Percentiles rank a stretch among this genome's conserved stretches.
Conservation (phyloP, 2,113 vertebrate species). For the Silurus glanis region DNA sequence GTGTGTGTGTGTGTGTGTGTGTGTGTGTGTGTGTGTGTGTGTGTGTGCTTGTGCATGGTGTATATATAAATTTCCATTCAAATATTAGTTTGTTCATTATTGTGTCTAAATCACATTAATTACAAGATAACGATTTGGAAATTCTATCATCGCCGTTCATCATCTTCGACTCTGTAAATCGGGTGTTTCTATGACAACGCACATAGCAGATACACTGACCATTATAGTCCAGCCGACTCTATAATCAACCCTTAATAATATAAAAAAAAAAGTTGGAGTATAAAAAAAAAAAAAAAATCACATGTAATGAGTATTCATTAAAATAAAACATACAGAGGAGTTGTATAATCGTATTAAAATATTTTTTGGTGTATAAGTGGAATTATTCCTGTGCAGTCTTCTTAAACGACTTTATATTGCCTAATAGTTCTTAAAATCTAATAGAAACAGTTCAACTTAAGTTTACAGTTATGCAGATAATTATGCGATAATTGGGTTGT, state of each 20-base stretch:
- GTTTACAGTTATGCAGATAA: too few relatives aligned
- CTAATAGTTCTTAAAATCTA: neutral
- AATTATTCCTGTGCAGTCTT: neutral
- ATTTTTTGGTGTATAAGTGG: neutral
- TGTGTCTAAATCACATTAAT: slow-evolving; percentile 24
- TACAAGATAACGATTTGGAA: neutral
- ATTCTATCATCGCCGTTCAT: slow-evolving; percentile 5
- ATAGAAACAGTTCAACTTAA: too few relatives aligned
- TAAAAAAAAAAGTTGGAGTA: neutral
- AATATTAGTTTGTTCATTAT: slow-evolving; percentile 2
- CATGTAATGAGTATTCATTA: neutral
- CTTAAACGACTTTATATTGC: neutral
- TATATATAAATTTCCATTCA: neutral
- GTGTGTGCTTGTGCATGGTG: neutral
- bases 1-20: too few relatives aligned
- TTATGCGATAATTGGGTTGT: neutral
- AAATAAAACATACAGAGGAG: neutral
- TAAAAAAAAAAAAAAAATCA: neutral
- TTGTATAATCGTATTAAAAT: neutral
- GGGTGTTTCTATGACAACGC: slow-evolving; percentile 19
- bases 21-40: too few relatives aligned
- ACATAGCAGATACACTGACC: neutral
- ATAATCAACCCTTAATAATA: slow-evolving; percentile 8
- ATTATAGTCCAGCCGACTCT: neutral
- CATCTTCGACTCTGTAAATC: slow-evolving; percentile 21